These are phyloP conservation scores for Coccyzus lansbergi DNA, from an alignment of 2,797 vertebrate species.

Conservation along the genomic window DNA sequence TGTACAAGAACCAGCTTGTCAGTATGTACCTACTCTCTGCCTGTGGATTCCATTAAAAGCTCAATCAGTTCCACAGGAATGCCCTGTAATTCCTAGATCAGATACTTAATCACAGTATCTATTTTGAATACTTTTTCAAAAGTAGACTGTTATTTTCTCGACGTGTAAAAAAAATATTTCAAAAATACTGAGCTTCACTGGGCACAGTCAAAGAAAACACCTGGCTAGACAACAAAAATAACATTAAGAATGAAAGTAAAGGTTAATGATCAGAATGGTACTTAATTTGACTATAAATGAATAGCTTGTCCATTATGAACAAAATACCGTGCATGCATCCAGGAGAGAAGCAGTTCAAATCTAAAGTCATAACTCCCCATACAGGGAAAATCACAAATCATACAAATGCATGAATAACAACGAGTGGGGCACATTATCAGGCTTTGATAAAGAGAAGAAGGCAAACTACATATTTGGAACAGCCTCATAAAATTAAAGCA, in stretches of 20 bases:
- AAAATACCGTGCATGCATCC: background rate
- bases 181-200: background rate
- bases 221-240: conserved; percentile 10
- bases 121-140: background rate
- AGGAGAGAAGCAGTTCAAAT: background rate
- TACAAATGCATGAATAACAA: background rate
- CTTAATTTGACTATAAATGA: conserved; percentile 34
- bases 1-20: background rate
- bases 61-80: background rate
- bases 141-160: background rate
- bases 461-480: background rate
- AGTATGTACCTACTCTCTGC: background rate
- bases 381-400: background rate
- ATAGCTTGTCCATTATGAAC: conserved; percentile 27
- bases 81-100: background rate
- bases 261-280: conserved; percentile 7
- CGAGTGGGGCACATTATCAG: background rate
- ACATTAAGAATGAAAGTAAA: conserved; percentile 12
- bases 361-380: background rate
- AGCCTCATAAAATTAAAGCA: background rate
- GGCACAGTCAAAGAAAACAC: background rate
- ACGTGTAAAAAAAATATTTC: background rate
- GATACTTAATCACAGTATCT: background rate
- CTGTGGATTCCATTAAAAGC: background rate
- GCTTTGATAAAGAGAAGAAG: background rate